Percentiles rank a stretch among this genome's conserved stretches.
Conservation (phyloP, 1,140 invertebrate genomes). For the Ditylenchus dipsaci region DNA sequence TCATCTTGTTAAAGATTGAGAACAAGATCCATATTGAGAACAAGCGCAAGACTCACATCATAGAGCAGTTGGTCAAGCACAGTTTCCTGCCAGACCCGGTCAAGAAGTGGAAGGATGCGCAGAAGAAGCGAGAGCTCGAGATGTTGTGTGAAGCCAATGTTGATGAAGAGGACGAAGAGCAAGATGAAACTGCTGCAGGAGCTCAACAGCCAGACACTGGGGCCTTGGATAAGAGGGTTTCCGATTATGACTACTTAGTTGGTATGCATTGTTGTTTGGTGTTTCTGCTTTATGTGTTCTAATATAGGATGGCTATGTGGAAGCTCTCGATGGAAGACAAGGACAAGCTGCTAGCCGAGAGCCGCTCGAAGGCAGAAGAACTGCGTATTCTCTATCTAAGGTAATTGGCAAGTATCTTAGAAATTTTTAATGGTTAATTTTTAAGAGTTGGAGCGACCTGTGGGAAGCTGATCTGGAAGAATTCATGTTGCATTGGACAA, state of each 20-base stretch:
- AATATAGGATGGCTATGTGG: slow-evolving; percentile 53
- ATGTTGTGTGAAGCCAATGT: slow-evolving; percentile 45
- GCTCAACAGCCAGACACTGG: slow-evolving; percentile 36
- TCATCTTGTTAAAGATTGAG: slow-evolving; percentile 95
- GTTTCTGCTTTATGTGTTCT: no score
- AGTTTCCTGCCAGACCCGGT: slow-evolving; percentile 92
- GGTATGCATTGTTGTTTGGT: slow-evolving; percentile 69
- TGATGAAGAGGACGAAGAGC: slow-evolving; percentile 48
- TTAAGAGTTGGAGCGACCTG: slow-evolving; percentile 71
- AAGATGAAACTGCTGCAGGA: slow-evolving; percentile 50
- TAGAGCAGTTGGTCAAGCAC: slow-evolving; percentile 76
- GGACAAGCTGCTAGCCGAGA: slow-evolving; percentile 79
- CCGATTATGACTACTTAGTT: slow-evolving; percentile 78
- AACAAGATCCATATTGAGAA: slow-evolving; percentile 89
- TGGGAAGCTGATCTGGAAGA: slow-evolving; percentile 83
- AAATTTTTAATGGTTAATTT: no score
- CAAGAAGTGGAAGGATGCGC: slow-evolving; percentile 77
- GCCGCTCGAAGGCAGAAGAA: slow-evolving; percentile 63
- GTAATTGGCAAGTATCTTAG: no score
- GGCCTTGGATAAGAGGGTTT: slow-evolving; percentile 28
- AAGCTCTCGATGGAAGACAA: slow-evolving; percentile 66
- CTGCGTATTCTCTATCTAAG: slow-evolving; percentile 51
- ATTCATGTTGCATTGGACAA: slow-evolving; percentile 67
- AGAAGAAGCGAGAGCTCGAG: slow-evolving; percentile 58
- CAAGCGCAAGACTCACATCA: slow-evolving; percentile 79